Conservation (phyloP, 2,888 invertebrate species). For the Hemistola chrysoprasaria region DNA sequence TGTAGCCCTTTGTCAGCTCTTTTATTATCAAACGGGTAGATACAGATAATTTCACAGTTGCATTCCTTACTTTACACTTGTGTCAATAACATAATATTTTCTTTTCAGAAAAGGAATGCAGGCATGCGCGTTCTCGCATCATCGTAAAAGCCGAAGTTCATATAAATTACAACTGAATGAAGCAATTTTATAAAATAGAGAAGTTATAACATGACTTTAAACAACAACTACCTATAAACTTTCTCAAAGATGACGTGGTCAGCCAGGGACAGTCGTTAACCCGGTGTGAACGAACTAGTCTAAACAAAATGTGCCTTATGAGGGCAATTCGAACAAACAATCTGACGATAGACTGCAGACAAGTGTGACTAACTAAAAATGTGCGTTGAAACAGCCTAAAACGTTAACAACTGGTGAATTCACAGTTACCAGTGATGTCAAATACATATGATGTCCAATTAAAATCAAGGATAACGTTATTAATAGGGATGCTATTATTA, state of each 20-base stretch:
- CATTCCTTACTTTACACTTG: slow-evolving; percentile 27
- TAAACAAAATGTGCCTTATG: slow-evolving; percentile 55
- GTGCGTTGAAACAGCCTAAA: background rate
- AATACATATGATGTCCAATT: no score
- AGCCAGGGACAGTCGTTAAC: slow-evolving; percentile 72
- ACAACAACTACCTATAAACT: slow-evolving; percentile 59
- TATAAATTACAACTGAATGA: slow-evolving; percentile 19
- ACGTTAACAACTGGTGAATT: slow-evolving; percentile 15
- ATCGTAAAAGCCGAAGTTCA: slow-evolving; percentile 15
- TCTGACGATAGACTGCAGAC: slow-evolving; percentile 44
- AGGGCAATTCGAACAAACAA: slow-evolving; percentile 56
- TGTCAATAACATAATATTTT: slow-evolving; percentile 16
- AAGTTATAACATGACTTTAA: slow-evolving; percentile 31
- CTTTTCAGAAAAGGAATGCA: slow-evolving; percentile 9
- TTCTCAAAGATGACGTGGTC: slow-evolving; percentile 44
- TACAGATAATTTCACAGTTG: slow-evolving; percentile 20
- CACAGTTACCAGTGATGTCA: no score
- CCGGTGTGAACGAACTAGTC: slow-evolving; percentile 64
- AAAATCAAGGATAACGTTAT: slow-evolving; percentile 20
- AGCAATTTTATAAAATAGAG: slow-evolving; percentile 30
- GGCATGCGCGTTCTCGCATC: slow-evolving; percentile 7
- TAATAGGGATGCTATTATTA: slow-evolving; percentile 34
- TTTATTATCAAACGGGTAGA: slow-evolving; percentile 16
- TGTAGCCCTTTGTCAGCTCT: background rate
- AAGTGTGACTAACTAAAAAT: slow-evolving; percentile 45